These are phyloP conservation scores for Mustela nigripes DNA, from an alignment of 2,113 vertebrate genomes.

Conservation along the genomic window DNA sequence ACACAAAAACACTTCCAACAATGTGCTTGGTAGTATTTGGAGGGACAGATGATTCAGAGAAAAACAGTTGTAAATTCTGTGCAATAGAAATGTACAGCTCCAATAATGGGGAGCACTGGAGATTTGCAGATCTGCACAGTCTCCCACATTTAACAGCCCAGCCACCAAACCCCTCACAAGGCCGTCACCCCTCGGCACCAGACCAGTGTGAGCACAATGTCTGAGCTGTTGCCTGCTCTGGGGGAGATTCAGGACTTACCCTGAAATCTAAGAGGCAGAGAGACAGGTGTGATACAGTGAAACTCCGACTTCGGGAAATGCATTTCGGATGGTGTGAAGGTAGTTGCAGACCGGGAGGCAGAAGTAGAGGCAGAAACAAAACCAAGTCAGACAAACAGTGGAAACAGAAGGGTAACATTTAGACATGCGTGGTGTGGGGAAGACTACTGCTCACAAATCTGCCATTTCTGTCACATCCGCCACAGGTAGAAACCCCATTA, in stretches of 20 bases:
- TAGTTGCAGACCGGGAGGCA: background rate
- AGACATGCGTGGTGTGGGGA: background rate
- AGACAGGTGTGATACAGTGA: background rate
- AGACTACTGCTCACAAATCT: background rate
- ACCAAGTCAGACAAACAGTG: background rate
- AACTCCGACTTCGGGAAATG: background rate
- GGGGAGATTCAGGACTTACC: background rate
- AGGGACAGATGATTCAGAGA: background rate
- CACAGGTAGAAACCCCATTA: background rate
- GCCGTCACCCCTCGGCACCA: background rate
- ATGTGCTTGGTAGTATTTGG: constrained; percentile 2
- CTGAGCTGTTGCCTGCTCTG: background rate
- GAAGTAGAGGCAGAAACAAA: background rate
- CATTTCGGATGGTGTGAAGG: background rate
- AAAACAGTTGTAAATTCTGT: constrained; percentile 53
- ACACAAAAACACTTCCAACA: background rate
- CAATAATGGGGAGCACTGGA: background rate
- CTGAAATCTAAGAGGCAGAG: background rate
- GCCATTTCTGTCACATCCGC: background rate
- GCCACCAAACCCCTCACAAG: background rate
- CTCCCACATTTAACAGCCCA: background rate
- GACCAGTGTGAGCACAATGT: background rate
- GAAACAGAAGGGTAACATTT: background rate
- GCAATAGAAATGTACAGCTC: background rate
- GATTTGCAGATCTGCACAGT: background rate